Base-by-base conservation (phyloP, 2,797 vertebrate genomes). In the Xiphophorus birchmanni region DNA sequence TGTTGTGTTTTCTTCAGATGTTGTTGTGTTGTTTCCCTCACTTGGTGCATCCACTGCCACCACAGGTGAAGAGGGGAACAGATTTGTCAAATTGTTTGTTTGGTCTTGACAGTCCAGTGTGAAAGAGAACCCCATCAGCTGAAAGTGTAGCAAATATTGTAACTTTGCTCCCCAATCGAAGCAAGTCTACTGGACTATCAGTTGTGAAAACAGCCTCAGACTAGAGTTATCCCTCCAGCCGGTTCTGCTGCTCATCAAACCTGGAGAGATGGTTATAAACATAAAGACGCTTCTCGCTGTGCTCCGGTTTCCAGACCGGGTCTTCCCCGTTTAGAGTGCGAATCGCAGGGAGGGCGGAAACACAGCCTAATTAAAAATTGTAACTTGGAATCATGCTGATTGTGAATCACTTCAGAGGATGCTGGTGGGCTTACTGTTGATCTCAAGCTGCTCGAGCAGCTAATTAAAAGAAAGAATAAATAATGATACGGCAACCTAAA, bases 391-490 rank as follows among this genome's bases (percentile, higher is more conserved):
- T 87, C 92, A 83, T 79, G 89, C 92, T 95, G 95, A 95, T 94
- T 94, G 93, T 93, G 93, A 94, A 95, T 91, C 90, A 95, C 91
- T 94, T 88, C 65, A 86, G 90, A 92, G 87, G 88, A 93, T 84
- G 90, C 92, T 90, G 87, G 84, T 93, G 91, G 91, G 90, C 92
- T 91, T 89, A 92, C 90, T 92, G 94, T 93, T 94, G 93, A 94
- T 94, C 92, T 94, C 95, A 95, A 95, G 95, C 95, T 95, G 93
- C 94, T 96, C 90, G 83, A 91, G 94, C 91, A 93, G 93, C 95
- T 95, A 94, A 95, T 95, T 94, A 86, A 94, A 94, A 94, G 89
- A 91, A 90, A 91, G 88, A 93, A 87, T 80, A n/a, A 45, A 71
- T 45, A 47, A 72, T 12, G 63, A 90, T 77, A 88, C 88, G 83